Base-by-base conservation (phyloP, 2,113 vertebrate species). In the Thalassarche chlororhynchos region DNA sequence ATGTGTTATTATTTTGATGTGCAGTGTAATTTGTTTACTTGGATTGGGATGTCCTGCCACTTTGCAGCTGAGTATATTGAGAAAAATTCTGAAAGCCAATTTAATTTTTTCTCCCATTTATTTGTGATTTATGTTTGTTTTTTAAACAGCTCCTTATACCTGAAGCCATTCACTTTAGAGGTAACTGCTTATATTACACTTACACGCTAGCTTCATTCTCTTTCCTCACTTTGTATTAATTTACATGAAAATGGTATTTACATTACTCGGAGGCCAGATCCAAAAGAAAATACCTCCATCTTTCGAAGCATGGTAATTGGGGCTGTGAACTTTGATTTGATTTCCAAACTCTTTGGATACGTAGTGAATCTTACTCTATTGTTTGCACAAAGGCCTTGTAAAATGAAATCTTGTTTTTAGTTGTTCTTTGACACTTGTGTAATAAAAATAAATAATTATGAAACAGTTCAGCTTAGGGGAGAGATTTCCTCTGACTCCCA, bases 1-100 rank as follows among this genome's bases (percentile, higher is more conserved):
- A 61, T 72, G 21, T 89, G 54, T 44, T 95, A 74, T 96, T 97
- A 93, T 95, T 97, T 85, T 93, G 38, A 84, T 87, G 76, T 82
- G 34, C 82, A 72, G 36, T 71, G n/a, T 57, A 91, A 94, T 94
- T 77, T 87, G 47, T 93, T 94, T 93, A 91, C 76, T 91, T 82
- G 64, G 40, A 68, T 79, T 93, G 32, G 65, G n/a, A 64, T 94
- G 64, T 81, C 54, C 70, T 95, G 52, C 21, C 75, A 78, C 38
- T 89, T 83, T 82, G 21, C 36, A 81, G 40, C 52, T 61, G 42
- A 96, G 47, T 55, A 76, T 90, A 78, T 49, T 64, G 54, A 36
- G 36, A 92, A 88, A 95, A 93, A 94, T 66, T 84, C 69, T 92
- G 82, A 87, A 94, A 95, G 36, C 8, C 25, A 82, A 38, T 81